phyloP scores from a whole-genome alignment of 2,797 vertebrate species.

The Zenarchopterus dispar region DNA sequence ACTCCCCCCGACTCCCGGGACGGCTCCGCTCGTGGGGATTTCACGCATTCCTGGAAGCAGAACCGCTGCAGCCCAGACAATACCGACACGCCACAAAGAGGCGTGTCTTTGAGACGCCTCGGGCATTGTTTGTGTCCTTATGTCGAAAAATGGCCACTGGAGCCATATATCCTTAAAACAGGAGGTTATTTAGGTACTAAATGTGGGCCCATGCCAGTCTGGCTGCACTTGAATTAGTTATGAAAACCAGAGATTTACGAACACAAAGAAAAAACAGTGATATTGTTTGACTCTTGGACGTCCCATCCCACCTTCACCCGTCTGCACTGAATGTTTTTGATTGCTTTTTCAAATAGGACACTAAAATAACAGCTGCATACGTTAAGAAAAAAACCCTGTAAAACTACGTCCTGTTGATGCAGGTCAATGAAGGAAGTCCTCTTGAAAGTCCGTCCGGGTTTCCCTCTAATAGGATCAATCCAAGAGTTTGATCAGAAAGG shows the following conservation, averaged over 20 bases:
- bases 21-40: constrained; percentile 47
- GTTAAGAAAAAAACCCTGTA: too few relatives aligned
- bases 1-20: constrained; percentile 33
- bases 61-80: constrained; percentile 53
- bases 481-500: too few relatives aligned
- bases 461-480: too few relatives aligned
- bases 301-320: too few relatives aligned
- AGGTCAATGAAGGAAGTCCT: too few relatives aligned
- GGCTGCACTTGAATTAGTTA: constrained; percentile 64
- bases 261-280: too few relatives aligned
- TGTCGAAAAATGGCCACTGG: constrained; percentile 28
- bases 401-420: too few relatives aligned
- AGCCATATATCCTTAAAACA: constrained; percentile 62
- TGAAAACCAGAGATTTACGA: constrained; percentile 52
- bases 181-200: constrained; percentile 65
- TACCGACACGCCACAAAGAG: constrained; percentile 54
- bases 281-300: too few relatives aligned
- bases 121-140: constrained; percentile 45
- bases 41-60: constrained; percentile 58
- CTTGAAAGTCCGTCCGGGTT: too few relatives aligned
- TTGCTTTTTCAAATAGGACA: too few relatives aligned
- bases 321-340: too few relatives aligned
- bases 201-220: constrained; percentile 62
- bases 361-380: too few relatives aligned
- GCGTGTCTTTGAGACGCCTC: constrained; percentile 41